Base-by-base conservation (phyloP, 2,888 invertebrate species). In the Hedya salicella region DNA sequence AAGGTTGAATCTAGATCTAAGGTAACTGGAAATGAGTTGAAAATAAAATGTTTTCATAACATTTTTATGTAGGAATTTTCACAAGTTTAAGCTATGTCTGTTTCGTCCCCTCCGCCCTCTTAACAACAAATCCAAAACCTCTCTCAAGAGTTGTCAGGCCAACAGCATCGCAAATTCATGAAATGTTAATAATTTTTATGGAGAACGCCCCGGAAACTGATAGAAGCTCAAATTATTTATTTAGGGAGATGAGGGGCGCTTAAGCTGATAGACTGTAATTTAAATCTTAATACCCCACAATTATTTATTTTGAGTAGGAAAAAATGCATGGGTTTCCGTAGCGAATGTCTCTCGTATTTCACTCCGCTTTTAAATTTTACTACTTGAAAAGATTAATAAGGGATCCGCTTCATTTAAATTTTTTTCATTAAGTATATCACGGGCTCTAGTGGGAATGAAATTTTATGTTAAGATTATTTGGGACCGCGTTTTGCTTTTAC, bases 241-340 rank as follows among this genome's bases (percentile, higher is more conserved):
- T 79, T 79, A 83, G 80, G 81, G 75, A 77, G 75, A 72, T 71
- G 71, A 44, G 44, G 79, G 81, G 76, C 75, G 73, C 82, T 82
- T 86, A 85, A 86, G 82, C 75, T 84, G 87, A 87, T 87, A 85
- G 80, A 83, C 82, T 78, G 83, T 85, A 85, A 89, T 88, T 89
- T 87, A 84, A 88, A 88, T 88, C 85, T 85, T 89, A 89, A 89
- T 86, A 84, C 82, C 78, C 75, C 75, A 78, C 83, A 85, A 89
- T 89, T 88, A 86, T 87, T 89, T 88, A 89, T 87, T 88, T 86
- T 85, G 81, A 86, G 85, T 79, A 76, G 79, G 78, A 77, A 77
- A 80, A 87, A 87, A 86, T 85, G 82, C 83, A 88, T 83, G 71
- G 77, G 73, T 69, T 76, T 80, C 75, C 77, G 79, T 78, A 78